These are phyloP conservation scores for Sinocyclocheilus anshuiensis DNA, from an alignment of 2,113 vertebrate genomes.

Conservation along the genomic window DNA sequence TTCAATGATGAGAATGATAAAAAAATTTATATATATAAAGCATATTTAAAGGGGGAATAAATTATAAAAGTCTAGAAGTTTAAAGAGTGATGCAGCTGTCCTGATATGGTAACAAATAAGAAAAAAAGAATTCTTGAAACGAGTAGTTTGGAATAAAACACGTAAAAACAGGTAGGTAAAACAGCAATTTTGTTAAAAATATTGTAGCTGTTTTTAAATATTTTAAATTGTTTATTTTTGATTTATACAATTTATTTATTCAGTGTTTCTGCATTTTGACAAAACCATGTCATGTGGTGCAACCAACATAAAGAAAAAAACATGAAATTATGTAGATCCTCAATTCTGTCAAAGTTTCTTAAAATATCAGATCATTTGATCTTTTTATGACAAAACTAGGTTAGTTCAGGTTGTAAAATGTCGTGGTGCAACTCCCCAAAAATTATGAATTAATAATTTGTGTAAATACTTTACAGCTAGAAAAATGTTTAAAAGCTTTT, in stretches of 20 bases:
- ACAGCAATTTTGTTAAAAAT: neutral
- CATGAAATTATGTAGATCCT: neutral
- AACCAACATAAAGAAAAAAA: neutral
- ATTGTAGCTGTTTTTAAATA: neutral
- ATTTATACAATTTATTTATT: neutral
- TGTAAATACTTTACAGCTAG: neutral
- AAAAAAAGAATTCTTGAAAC: neutral
- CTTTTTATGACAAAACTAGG: neutral
- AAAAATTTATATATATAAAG: no score
- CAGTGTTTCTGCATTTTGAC: neutral
- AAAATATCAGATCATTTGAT: neutral
- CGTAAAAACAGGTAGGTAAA: neutral
- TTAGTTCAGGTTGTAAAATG: neutral
- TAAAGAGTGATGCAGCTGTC: neutral
- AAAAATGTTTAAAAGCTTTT: neutral
- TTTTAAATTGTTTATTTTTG: neutral
- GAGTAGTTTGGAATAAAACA: neutral
- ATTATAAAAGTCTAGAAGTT: no score
- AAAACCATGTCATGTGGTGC: neutral
- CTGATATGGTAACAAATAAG: neutral
- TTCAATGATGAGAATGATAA: neutral
- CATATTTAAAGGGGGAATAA: no score
- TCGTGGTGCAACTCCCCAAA: neutral
- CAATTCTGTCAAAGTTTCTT: neutral
- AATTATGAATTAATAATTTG: neutral